A percentile compares a stretch with the other conserved stretches of the same genome.
Evolutionary conservation across 2,888 invertebrate species (phyloP).

Genomic region (Temnothorax unifasciatus): DNA sequence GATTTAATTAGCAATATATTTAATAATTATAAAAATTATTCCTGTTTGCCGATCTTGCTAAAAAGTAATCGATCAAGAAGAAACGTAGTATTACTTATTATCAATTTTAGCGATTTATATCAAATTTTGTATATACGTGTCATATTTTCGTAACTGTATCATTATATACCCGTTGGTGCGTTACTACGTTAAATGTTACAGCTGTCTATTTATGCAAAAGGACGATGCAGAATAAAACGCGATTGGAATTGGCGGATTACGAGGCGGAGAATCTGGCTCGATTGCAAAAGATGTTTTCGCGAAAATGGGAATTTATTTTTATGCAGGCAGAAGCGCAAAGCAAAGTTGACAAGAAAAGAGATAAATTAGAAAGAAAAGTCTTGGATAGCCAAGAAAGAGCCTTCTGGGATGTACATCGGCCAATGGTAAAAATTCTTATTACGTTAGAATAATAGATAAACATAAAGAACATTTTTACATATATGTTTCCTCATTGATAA

Average conservation of each 20-base stretch:
- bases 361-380: conserved; percentile 98
- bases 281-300: conserved; percentile 99
- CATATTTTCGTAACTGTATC: conserved; percentile 5
- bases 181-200: conserved; percentile 83
- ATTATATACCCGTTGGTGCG: not conserved
- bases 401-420: conserved; percentile 99
- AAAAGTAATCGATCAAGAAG: not conserved
- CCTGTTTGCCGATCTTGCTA: not conserved
- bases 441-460: not conserved
- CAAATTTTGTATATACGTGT: not conserved
- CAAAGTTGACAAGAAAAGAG: conserved; percentile 99
- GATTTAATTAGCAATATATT: not conserved
- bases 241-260: conserved; percentile 98
- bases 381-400: conserved; percentile 99
- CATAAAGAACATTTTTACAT: not conserved
- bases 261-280: conserved; percentile 99
- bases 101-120: not conserved
- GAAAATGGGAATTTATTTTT: conserved; percentile 99
- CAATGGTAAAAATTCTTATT: conserved; percentile 90
- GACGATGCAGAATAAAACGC: conserved; percentile 99
- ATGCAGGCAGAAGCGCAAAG: conserved; percentile 98
- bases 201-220: conserved; percentile 99
- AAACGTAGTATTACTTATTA: not conserved
- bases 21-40: conserved; percentile 10
- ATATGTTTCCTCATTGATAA: not conserved